Base-by-base conservation (phyloP, 1,140 invertebrate genomes). In the Mercenaria mercenaria region DNA sequence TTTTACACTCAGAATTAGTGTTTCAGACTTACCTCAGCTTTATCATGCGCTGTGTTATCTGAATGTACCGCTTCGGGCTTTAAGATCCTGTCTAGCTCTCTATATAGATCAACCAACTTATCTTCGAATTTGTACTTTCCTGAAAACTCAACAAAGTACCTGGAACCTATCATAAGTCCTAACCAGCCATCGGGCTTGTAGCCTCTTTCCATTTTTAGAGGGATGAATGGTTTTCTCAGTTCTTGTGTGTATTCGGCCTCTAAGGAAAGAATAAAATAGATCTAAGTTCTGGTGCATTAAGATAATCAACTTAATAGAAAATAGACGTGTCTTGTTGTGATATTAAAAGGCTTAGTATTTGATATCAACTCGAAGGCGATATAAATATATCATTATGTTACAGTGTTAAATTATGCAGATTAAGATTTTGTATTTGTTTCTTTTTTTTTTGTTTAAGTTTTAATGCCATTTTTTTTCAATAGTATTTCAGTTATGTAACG, bases 111-210 rank as follows among this genome's bases (percentile, higher is more conserved):
- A 6, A 39, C 37, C 18, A 72, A 15, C 23, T 72, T 72, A 23
- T 72, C 34, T 23, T 72, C 67, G 67, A 72, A 72, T 72, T 18
- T 77, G 84, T 93, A 91, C 80, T 93, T 93, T 29, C 92, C 92
- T 43, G 80, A 90, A 52, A 94, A 94, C 52, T 95, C 92, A 86
- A 92, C 92, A 81, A 92, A 95, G 34, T 93, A 52, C 72, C 94
- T 94, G 4, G 92, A 74, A 0, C 94, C 94, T 11, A 91, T 56
- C 11, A 95, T 84, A 32, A 94, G 90, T 2, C 94, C 94, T 15
- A 95, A 79, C 94, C 94, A 95, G 18, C 94, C 94, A 89, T 94
- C 93, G 32, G 94, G 91, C 47, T 88, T 89, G 89, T 94, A 95
- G 39, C 82, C 76, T 18, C 61, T 32, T 50, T 95, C 90, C 93